Evolutionary conservation across 2,113 vertebrate species (phyloP).

Genomic region (Pedetes capensis): DNA sequence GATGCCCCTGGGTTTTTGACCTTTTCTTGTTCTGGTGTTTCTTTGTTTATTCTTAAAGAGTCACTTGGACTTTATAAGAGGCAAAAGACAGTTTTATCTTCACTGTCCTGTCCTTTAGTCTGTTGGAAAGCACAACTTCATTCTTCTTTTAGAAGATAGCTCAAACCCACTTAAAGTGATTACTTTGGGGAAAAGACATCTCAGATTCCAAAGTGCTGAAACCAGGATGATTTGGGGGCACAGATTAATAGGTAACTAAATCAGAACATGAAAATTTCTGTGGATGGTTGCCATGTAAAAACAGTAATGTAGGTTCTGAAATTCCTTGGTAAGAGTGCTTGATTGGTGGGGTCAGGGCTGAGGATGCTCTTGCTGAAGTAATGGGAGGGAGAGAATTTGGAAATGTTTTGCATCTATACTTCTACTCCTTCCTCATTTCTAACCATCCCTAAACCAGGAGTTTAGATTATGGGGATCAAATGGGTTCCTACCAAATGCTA

Average conservation of each 20-base stretch:
- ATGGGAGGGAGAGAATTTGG: conserved; percentile 52
- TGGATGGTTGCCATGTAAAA: conserved; percentile 47
- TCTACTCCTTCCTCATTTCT: neutral
- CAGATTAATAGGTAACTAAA: neutral
- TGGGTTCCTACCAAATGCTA: conserved; percentile 43
- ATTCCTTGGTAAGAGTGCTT: conserved; percentile 14
- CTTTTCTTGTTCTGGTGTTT: conserved; percentile 10
- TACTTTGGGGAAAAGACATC: conserved; percentile 25
- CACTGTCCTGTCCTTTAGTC: conserved; percentile 8
- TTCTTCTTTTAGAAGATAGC: conserved; percentile 31
- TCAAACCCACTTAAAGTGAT: conserved; percentile 48
- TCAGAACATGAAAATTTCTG: conserved; percentile 48
- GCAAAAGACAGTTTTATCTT: conserved; percentile 33
- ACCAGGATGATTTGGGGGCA: conserved; percentile 1
- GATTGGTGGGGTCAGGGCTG: conserved; percentile 28
- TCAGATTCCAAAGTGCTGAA: neutral
- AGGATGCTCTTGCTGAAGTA: neutral
- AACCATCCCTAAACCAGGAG: neutral
- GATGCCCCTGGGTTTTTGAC: neutral
- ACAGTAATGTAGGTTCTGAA: conserved; percentile 48
- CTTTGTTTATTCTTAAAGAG: conserved; percentile 51
- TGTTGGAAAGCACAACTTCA: neutral
- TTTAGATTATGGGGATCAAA: conserved; percentile 26
- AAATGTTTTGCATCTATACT: conserved; percentile 52
- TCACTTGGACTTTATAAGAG: conserved; percentile 38